Conservation (phyloP, 2,113 vertebrate genomes). For the Mustela lutreola region DNA sequence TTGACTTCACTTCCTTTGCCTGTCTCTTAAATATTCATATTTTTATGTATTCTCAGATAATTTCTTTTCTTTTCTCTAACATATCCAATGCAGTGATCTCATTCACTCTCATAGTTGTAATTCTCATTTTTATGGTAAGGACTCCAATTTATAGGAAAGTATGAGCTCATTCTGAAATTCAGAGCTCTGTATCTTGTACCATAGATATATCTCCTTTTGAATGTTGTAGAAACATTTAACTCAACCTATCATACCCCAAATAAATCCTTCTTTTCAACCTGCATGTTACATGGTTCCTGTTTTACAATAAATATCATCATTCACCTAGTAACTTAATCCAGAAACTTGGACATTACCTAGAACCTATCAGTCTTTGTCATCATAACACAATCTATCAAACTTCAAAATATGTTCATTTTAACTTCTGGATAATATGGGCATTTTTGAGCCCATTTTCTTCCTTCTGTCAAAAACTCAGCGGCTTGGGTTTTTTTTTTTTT, state of each 20-base stretch:
- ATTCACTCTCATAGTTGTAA: neutral
- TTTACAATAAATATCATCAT: neutral
- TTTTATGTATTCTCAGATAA: slow-evolving; percentile 1
- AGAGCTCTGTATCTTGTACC: neutral
- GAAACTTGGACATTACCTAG: neutral
- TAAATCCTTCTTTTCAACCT: neutral
- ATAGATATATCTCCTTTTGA: neutral
- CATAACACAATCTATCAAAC: neutral
- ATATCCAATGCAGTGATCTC: slow-evolving; percentile 22
- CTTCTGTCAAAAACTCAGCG: neutral
- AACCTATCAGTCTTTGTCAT: neutral
- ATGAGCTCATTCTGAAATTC: slow-evolving; percentile 6
- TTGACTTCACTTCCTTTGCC: neutral
- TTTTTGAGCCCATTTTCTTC: neutral
- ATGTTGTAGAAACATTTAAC: neutral
- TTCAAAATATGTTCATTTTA: neutral
- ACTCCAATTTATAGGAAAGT: slow-evolving; percentile 11
- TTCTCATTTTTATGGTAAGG: slow-evolving; percentile 33
- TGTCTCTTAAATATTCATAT: slow-evolving; percentile 11
- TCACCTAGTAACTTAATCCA: neutral
- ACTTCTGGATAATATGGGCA: neutral
- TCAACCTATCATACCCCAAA: neutral
- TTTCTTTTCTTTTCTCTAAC: slow-evolving; percentile 6
- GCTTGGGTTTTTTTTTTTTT: neutral
- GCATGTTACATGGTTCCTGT: neutral